Evolutionary conservation across 23 tunicate species (phyloP), one percentile per base, ranked within the genome.

Genomic region (Ciona savignyi): DNA sequence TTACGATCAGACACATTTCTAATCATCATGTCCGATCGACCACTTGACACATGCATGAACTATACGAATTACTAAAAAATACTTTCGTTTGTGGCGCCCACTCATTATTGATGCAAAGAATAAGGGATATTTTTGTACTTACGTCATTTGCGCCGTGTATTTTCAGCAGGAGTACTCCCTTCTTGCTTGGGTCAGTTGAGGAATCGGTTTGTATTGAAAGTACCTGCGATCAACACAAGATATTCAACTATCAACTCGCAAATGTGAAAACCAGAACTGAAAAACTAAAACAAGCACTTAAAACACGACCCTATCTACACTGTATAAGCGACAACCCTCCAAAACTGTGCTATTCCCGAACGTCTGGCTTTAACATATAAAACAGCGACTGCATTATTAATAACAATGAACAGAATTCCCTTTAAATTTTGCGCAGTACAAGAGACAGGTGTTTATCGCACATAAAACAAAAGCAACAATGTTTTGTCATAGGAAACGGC

Each of bases 91-190:
- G 63, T 48, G 64, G 64, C 34, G 29, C 63, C 76, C 26, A 4
- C 15, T 4, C 22, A 63, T 63, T 9, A 9, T 9, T 9, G 6
- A n/a, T 25, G 28, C 4, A 23, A 42, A 6, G 56, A 42, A 42
- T 42, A 42, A 42, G 15, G 6, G 27, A 63, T 9, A 63, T 49
- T 2, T 11, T 71, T 76, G 11, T 42, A 42, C 56, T 60, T 67
- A 91, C 97, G 71, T 91, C 97, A 60, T 79, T 77, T 6, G 97
- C 84, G 0, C 97, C 97, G 60, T 91, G 95, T 29, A 91, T 91
- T 34, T 81, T 72, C n/a, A 91, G 68, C 29, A 77, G 34, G 4
- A 91, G 34, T 29, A 76, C 63, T 72, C 97, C 97, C 72, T 84
- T 91, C 32, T 80, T 84, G 4, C 83, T 76, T 15, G 90, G 97